phyloP scores from a whole-genome alignment of 2,113 vertebrate species.

The Megaceryle maxima region DNA sequence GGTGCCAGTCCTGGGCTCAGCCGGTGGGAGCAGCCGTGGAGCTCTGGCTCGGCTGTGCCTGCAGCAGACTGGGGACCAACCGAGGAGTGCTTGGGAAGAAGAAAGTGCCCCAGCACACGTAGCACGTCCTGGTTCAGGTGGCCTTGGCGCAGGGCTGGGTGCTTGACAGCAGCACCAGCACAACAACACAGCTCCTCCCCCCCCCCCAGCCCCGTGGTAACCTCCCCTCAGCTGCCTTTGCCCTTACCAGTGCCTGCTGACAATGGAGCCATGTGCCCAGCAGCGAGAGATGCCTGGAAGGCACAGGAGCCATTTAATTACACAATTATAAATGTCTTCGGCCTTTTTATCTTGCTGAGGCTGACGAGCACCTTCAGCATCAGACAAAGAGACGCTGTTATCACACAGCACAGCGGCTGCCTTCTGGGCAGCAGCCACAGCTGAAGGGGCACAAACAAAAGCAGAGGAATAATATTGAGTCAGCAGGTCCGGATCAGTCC shows the following conservation, averaged over 20 bases:
- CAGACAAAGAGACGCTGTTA: conserved; percentile 51
- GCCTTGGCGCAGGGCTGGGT: background rate
- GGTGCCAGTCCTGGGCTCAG: too few species aligned
- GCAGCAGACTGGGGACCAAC: fast-evolving
- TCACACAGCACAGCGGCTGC: background rate
- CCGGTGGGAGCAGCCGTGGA: background rate
- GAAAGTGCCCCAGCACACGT: too few species aligned
- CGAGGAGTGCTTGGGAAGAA: background rate
- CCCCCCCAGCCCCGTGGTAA: fast-evolving
- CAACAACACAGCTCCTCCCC: too few species aligned
- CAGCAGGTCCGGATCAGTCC: background rate
- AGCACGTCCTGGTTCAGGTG: background rate
- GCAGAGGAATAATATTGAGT: background rate
- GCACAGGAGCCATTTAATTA: conserved; percentile 32
- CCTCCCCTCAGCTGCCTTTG: background rate
- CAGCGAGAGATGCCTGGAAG: background rate
- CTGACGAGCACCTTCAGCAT: conserved; percentile 31
- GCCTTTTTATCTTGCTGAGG: conserved; percentile 24
- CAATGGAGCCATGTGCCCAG: background rate
- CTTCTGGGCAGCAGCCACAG: conserved; percentile 17
- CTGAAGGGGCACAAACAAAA: background rate
- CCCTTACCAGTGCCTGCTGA: background rate
- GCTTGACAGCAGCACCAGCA: background rate
- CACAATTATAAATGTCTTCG: conserved; percentile 49
- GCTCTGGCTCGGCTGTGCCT: background rate